Conservation (phyloP, 2,888 invertebrate genomes). For the Oxytorus armatus region DNA sequence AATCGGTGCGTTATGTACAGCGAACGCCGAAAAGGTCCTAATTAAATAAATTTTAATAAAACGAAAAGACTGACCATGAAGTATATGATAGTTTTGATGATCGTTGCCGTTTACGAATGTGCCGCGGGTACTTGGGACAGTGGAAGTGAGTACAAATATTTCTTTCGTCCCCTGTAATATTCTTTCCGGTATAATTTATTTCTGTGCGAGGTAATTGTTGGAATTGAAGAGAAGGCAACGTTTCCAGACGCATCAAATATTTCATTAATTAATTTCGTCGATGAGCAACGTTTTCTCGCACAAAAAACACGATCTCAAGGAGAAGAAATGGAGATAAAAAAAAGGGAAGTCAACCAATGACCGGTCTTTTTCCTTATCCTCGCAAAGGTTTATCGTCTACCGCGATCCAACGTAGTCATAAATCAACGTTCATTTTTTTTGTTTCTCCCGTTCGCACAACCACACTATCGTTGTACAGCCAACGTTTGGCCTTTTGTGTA, state of each 20-base stretch:
- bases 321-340: not conserved
- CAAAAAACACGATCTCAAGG: not conserved
- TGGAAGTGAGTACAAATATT: slow-evolving; percentile 61
- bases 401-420: slow-evolving; percentile 14
- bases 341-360: not conserved
- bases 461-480: not conserved
- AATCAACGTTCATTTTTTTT: slow-evolving; percentile 27
- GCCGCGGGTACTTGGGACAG: slow-evolving; percentile 59
- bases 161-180: not conserved
- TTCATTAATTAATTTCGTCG: no score
- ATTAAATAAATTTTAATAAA: not conserved
- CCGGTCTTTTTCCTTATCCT: not conserved
- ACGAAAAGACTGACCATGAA: slow-evolving; percentile 37
- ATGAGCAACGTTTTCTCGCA: no score
- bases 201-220: not conserved
- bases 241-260: not conserved
- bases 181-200: slow-evolving; percentile 1
- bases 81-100: slow-evolving; percentile 48
- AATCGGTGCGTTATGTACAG: no score
- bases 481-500: slow-evolving; percentile 40
- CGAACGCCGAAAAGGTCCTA: no score
- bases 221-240: not conserved
- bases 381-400: not conserved
- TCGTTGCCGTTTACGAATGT: slow-evolving; percentile 59
- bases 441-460: not conserved